These are phyloP conservation scores for Lagenorhynchus albirostris DNA, from an alignment of 2,113 vertebrate species.

Conservation along the genomic window DNA sequence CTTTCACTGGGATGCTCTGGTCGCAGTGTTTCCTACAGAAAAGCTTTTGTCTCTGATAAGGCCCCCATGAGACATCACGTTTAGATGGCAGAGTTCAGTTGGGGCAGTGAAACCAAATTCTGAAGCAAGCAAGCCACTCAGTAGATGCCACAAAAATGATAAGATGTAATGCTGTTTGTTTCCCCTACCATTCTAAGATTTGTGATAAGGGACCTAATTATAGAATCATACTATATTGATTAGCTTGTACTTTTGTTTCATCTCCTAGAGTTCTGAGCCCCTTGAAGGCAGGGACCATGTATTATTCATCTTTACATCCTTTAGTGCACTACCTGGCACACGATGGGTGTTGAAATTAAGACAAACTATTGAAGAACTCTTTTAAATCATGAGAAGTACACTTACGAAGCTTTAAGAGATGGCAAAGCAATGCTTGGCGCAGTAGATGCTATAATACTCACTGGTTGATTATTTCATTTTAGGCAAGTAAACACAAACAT, in stretches of 20 bases:
- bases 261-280: background rate
- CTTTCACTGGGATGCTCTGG: background rate
- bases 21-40: background rate
- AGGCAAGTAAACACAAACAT: background rate
- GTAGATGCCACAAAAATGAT: background rate
- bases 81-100: background rate
- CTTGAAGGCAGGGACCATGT: background rate
- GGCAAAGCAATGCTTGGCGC: background rate
- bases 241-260: background rate
- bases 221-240: background rate
- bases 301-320: background rate
- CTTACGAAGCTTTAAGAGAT: background rate
- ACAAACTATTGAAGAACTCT: background rate
- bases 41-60: background rate
- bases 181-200: background rate
- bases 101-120: background rate
- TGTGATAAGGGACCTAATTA: background rate
- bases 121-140: background rate
- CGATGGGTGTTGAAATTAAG: background rate
- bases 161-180: background rate
- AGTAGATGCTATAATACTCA: background rate
- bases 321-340: background rate
- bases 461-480: background rate
- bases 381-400: background rate
- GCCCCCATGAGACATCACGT: background rate